phyloP scores from a whole-genome alignment of 2,113 vertebrate genomes.

The Sprattus sprattus region DNA sequence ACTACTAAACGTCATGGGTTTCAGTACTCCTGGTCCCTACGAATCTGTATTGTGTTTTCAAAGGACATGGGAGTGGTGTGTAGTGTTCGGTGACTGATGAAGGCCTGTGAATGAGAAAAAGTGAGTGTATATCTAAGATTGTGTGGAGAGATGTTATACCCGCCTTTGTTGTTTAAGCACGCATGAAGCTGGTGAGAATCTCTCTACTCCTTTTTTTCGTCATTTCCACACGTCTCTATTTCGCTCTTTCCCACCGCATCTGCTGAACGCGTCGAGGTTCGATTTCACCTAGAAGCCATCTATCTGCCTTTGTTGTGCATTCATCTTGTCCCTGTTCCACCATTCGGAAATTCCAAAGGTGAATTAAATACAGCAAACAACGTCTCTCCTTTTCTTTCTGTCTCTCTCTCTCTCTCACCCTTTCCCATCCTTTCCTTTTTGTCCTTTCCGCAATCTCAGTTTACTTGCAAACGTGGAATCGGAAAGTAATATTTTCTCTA shows the following conservation, averaged over 20 bases:
- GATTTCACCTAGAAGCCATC: conserved; percentile 46
- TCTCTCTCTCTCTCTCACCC: neutral
- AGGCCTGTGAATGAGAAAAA: neutral
- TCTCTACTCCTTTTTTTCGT: conserved; percentile 34
- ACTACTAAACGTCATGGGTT: neutral
- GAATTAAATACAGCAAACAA: conserved; percentile 44
- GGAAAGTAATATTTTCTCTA: conserved; percentile 48
- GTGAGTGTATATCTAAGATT: neutral
- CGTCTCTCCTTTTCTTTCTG: neutral
- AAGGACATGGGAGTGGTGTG: no score
- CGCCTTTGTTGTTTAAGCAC: neutral
- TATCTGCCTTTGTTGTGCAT: conserved; percentile 41
- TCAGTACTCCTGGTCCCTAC: neutral
- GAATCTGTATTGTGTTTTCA: neutral
- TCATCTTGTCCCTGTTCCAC: conserved; percentile 45
- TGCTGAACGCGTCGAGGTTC: conserved; percentile 30
- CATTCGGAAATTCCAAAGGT: conserved; percentile 50
- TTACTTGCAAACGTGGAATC: conserved; percentile 49
- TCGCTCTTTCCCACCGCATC: conserved; percentile 25
- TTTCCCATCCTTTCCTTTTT: conserved; percentile 18
- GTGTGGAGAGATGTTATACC: neutral
- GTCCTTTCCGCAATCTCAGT: conserved; percentile 44
- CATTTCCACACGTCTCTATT: conserved; percentile 41
- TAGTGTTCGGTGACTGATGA: neutral
- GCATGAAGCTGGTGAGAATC: conserved; percentile 1